These are phyloP conservation scores for Limnothrissa miodon DNA, from an alignment of 2,113 vertebrate species.

Conservation along the genomic window DNA sequence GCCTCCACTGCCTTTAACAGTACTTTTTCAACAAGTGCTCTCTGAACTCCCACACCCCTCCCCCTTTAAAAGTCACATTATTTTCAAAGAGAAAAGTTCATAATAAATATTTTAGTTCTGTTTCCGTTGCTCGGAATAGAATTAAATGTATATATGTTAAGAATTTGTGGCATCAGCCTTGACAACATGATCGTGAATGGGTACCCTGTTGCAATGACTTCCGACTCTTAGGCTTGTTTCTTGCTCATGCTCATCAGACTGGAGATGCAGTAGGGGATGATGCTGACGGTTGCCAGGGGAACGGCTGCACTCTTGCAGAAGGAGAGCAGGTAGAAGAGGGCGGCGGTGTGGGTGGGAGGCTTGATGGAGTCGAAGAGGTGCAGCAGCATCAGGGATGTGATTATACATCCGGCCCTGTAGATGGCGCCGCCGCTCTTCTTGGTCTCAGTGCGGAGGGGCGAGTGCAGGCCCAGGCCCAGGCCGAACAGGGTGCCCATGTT, in stretches of 20 bases:
- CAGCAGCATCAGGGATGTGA: constrained; percentile 78
- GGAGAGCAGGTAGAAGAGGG: constrained; percentile 87
- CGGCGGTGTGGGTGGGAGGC: constrained; percentile 80
- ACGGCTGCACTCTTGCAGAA: constrained; percentile 93
- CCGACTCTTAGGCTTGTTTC: constrained; percentile 71
- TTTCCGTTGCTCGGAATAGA: neutral
- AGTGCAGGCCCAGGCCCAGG: constrained; percentile 90
- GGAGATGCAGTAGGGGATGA: constrained; percentile 85
- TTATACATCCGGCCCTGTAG: constrained; percentile 71
- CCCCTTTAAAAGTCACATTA: neutral
- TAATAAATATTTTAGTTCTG: neutral
- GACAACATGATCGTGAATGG: neutral
- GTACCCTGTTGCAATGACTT: neutral
- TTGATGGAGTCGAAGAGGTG: constrained; percentile 90
- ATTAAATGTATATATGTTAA: constrained; percentile 16
- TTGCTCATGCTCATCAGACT: constrained; percentile 69
- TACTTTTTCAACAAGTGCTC: neutral
- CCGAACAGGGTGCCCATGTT: constrained; percentile 94
- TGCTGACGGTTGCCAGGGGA: constrained; percentile 79
- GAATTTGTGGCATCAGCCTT: constrained; percentile 25
- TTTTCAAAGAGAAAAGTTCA: neutral
- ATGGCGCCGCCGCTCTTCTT: constrained; percentile 61
- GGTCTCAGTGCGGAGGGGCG: constrained; percentile 79
- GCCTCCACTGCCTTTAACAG: neutral
- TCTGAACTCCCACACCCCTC: neutral